These are phyloP conservation scores for Ophion slaviceki DNA, from an alignment of 2,888 invertebrate genomes.

Conservation along the genomic window DNA sequence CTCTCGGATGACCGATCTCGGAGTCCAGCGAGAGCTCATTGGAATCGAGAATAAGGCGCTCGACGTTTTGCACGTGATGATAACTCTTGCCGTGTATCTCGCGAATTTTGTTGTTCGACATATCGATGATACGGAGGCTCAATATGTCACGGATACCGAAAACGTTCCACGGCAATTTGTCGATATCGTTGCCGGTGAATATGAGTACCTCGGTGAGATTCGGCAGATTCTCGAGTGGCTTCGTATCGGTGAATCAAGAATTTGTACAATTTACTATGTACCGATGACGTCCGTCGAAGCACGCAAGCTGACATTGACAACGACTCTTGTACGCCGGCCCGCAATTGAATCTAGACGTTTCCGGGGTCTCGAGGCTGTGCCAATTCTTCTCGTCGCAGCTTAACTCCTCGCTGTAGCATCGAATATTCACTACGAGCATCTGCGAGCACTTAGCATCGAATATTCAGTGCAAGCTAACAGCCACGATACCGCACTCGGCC, in stretches of 20 bases:
- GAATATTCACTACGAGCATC: slow-evolving; percentile 9
- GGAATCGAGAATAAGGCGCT: too few species aligned
- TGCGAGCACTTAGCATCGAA: neutral
- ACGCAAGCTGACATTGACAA: slow-evolving; percentile 86
- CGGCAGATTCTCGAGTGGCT: slow-evolving; percentile 87
- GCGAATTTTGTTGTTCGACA: slow-evolving; percentile 89
- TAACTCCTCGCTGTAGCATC: slow-evolving; percentile 63
- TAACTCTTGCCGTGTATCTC: slow-evolving; percentile 90
- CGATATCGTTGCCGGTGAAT: slow-evolving; percentile 89
- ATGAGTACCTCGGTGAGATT: slow-evolving; percentile 87
- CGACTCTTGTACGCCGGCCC: slow-evolving; percentile 83
- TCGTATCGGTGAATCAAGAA: slow-evolving; percentile 86
- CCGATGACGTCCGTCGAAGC: slow-evolving; percentile 84
- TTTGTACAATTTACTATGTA: slow-evolving; percentile 90
- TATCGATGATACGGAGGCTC: slow-evolving; percentile 87
- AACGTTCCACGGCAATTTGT: slow-evolving; percentile 88
- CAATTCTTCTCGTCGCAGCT: slow-evolving; percentile 75
- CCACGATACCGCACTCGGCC: slow-evolving; percentile 42
- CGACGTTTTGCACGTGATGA: too few species aligned
- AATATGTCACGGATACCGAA: slow-evolving; percentile 88
- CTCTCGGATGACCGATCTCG: too few species aligned
- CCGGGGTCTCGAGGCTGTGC: slow-evolving; percentile 76
- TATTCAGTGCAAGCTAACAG: slow-evolving; percentile 52
- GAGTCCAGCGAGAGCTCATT: too few species aligned
- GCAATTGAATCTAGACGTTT: slow-evolving; percentile 77